A percentile compares a stretch with the other conserved stretches of the same genome.
Evolutionary conservation across 2,797 vertebrate species (phyloP).

Genomic region (Delichon dasypus): DNA sequence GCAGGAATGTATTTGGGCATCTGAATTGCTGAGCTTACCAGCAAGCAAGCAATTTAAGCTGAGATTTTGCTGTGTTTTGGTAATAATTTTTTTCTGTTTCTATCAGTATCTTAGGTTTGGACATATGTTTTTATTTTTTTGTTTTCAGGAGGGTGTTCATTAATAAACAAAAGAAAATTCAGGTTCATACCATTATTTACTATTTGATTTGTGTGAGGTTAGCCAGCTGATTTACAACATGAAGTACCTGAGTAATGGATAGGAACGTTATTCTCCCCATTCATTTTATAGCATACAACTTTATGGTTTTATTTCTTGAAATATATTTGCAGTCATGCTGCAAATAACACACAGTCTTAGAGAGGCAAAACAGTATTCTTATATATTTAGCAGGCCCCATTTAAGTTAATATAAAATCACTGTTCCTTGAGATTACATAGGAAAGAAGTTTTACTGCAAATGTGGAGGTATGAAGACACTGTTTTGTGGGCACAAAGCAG

Average conservation of each 20-base stretch:
- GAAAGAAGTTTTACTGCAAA: neutral
- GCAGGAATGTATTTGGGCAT: neutral
- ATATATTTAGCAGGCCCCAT: neutral
- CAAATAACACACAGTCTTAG: neutral
- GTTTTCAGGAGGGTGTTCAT: neutral
- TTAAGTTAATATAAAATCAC: constrained; percentile 24
- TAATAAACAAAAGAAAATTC: neutral
- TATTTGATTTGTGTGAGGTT: neutral
- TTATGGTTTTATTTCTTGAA: neutral
- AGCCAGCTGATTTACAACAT: neutral
- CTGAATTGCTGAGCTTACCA: neutral
- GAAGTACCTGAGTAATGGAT: neutral
- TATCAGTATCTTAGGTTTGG: neutral
- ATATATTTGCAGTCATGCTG: neutral
- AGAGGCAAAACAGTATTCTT: neutral
- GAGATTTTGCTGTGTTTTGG: neutral
- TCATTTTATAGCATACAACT: neutral
- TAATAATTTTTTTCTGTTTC: neutral
- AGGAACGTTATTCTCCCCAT: neutral
- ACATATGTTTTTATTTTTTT: neutral
- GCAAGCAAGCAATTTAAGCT: neutral
- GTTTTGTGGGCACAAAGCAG: neutral
- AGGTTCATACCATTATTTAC: neutral
- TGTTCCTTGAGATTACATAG: constrained; percentile 27
- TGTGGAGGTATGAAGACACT: neutral